Conservation (phyloP, 2,113 vertebrate genomes). For the Cygnus buccinator region DNA sequence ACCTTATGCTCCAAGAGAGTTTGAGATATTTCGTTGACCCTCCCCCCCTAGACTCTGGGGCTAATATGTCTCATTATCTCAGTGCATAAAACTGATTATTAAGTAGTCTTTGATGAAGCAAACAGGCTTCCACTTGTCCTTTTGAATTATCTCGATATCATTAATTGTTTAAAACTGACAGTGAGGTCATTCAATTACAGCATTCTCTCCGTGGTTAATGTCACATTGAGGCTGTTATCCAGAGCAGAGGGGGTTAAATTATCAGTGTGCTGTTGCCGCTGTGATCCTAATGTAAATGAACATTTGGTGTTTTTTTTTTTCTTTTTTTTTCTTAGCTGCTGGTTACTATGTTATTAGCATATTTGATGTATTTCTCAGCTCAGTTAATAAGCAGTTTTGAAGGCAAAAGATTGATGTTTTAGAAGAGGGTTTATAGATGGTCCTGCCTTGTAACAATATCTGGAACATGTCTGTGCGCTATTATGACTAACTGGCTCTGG, state of each 20-base stretch:
- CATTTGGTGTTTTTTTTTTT: constrained; percentile 60
- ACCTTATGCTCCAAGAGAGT: not conserved
- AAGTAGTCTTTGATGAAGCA: constrained; percentile 53
- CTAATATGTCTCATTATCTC: constrained; percentile 57
- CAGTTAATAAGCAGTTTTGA: constrained; percentile 70
- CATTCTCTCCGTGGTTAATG: not conserved
- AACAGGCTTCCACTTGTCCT: constrained; percentile 61
- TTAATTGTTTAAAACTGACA: constrained; percentile 64
- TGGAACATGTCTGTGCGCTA: constrained; percentile 15
- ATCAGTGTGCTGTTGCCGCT: constrained; percentile 54
- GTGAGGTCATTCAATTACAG: constrained; percentile 19
- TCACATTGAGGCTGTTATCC: constrained; percentile 25
- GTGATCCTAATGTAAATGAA: constrained; percentile 71
- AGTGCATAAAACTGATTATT: constrained; percentile 64
- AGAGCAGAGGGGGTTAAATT: constrained; percentile 68
- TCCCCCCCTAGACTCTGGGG: not conserved
- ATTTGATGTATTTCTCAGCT: constrained; percentile 70
- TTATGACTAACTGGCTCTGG: constrained; percentile 60
- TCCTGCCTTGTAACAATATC: constrained; percentile 63
- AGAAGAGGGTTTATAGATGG: constrained; percentile 49
- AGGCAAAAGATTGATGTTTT: constrained; percentile 59
- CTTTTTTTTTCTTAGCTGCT: constrained; percentile 55
- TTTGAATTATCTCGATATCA: constrained; percentile 62
- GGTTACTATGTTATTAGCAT: constrained; percentile 68
- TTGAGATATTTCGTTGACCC: not conserved